Evolutionary conservation across 2,888 invertebrate species (phyloP).

Genomic region (Zonitis immaculata): DNA sequence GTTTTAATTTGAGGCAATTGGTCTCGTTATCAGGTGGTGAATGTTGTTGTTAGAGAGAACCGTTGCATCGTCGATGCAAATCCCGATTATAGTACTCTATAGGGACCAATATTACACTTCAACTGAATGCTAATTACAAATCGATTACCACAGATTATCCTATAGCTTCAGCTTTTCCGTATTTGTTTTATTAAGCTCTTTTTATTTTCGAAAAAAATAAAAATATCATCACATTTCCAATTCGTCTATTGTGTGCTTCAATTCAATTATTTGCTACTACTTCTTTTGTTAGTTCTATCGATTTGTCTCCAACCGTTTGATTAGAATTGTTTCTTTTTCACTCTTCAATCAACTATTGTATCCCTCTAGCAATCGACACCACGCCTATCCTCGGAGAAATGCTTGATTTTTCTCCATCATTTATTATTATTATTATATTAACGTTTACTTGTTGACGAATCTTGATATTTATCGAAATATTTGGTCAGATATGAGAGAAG

Average conservation of each 20-base stretch:
- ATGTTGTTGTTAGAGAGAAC: background rate
- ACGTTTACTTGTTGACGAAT: background rate
- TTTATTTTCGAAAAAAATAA: background rate
- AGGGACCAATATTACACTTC: conserved; percentile 29
- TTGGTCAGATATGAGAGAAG: background rate
- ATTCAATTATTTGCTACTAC: background rate
- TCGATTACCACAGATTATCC: conserved; percentile 24
- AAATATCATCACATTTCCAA: background rate
- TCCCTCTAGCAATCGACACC: background rate
- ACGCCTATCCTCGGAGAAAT: background rate
- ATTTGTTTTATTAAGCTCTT: no score
- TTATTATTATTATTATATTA: background rate
- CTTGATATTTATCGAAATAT: no score
- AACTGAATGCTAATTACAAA: conserved; percentile 35
- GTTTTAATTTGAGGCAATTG: background rate
- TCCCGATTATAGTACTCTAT: conserved; percentile 16
- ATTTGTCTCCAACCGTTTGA: background rate
- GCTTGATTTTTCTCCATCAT: background rate
- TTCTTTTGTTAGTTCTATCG: background rate
- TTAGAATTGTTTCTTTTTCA: background rate
- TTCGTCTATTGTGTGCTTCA: background rate
- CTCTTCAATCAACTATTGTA: background rate
- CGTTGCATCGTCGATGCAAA: conserved; percentile 1
- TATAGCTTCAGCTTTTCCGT: background rate
- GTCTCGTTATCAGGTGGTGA: conserved; percentile 1